Evolutionary conservation across 2,888 invertebrate species (phyloP), one percentile per base, ranked within the genome.

Genomic region (Fragum fragum): DNA sequence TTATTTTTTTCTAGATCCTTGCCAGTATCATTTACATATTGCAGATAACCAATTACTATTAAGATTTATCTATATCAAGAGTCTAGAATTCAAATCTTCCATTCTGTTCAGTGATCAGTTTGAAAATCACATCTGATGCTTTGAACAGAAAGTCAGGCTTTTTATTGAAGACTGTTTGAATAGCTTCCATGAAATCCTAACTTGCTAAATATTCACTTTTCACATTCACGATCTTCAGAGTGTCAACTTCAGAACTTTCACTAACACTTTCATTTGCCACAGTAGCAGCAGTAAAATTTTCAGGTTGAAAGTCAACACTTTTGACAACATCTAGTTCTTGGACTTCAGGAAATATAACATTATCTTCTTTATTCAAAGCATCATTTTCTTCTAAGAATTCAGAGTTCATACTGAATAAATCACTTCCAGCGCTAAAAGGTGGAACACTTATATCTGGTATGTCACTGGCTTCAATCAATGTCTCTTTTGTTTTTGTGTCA

Each of bases 141-240:
- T 36, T 36, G 32, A 36, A 36, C 32, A 36, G 3, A 36, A 3
- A 36, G 32, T 36, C 3, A 36, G 9, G 32, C 32, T 36, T 36
- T 36, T 9, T 6, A 3, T 36, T n/a, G n/a, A n/a, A n/a, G n/a
- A n/a, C n/a, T n/a, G n/a, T 36, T 36, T 36, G 32, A 6, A 6
- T 36, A 6, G 32, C 9, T 36, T 36, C 9, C 9, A 36, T 36
- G 9, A 36, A 36, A 6, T 9, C 9, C 32, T 36, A 61, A 28
- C n/a, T 23, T 61, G 21, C 21, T 42, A 23, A 66, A 66, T 36
- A 66, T 76, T 84, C 75, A 80, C 76, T 75, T 77, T 81, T 80
- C 16, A 83, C 75, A 66, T 76, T 53, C 14, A 79, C 76, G 42
- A 83, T 78, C 57, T 80, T 42, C 53, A 81, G 66, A 69, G 71